Conservation (phyloP, 2,888 invertebrate species). For the Sialis fuliginosa region DNA sequence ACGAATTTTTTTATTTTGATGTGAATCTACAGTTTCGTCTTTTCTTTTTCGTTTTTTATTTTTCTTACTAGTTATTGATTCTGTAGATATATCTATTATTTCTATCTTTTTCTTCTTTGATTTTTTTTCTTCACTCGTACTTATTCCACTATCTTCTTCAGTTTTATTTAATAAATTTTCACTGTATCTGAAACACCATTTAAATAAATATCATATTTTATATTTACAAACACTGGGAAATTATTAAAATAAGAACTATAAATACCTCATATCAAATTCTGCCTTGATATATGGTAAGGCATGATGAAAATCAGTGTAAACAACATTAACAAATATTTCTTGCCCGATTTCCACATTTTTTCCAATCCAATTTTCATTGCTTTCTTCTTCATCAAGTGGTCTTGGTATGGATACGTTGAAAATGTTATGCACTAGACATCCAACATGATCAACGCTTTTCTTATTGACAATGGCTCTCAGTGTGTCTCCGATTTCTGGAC, state of each 20-base stretch:
- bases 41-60: too few species aligned
- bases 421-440: slow-evolving; percentile 46
- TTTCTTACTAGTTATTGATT: too few species aligned
- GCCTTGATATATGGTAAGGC: slow-evolving; percentile 46
- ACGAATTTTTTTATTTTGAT: too few species aligned
- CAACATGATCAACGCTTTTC: slow-evolving; percentile 44
- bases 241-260: background rate
- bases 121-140: slow-evolving; percentile 10
- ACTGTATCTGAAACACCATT: background rate
- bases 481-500: slow-evolving; percentile 38
- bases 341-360: slow-evolving; percentile 35
- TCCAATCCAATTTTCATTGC: slow-evolving; percentile 38
- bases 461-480: slow-evolving; percentile 49
- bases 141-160: slow-evolving; percentile 11
- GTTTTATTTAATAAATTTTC: background rate
- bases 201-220: background rate
- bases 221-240: background rate
- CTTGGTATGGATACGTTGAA: slow-evolving; percentile 54
- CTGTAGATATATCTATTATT: too few species aligned
- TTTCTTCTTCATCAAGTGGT: slow-evolving; percentile 25
- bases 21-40: too few species aligned
- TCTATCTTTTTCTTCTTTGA: too few species aligned
- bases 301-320: slow-evolving; percentile 35
- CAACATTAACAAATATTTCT: slow-evolving; percentile 39
- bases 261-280: slow-evolving; percentile 21